Evolutionary conservation across 1,140 invertebrate species (phyloP), one percentile per base, ranked within the genome.

Genomic region (Medauroidea extradentata): DNA sequence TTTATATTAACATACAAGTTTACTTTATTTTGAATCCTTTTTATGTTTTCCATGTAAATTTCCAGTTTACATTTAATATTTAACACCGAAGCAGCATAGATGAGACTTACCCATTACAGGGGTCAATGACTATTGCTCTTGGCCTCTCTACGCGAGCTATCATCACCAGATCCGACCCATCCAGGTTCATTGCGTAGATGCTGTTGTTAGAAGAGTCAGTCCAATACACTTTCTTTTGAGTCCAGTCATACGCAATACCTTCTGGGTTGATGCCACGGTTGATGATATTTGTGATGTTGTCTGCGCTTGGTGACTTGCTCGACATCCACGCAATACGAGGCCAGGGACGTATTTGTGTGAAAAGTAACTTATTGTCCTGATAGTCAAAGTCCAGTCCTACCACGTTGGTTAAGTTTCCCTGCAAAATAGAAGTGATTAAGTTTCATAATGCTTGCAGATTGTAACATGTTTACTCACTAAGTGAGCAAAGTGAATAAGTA

Each of bases 381-480:
- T 91, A 95, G 75, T 99, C 94, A 71, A 98, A 98, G 74, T 99
- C 96, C 23, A 99, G 80, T 0, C 94, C 94, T 2, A 98, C 96
- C 2, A 98, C 94, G 70, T 98, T 98, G 0, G 94, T 96, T 34
- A 99, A 79, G 69, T 97, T 98, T 0, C 84, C 86, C 41, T 80
- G 70, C 19, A 67, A 64, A 41, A 34, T 34, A 34, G 11, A 34
- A n/a, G n/a, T n/a, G n/a, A n/a, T n/a, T n/a, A n/a, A n/a, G n/a
- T n/a, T n/a, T n/a, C n/a, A n/a, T n/a, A n/a, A n/a, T n/a, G n/a
- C n/a, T n/a, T n/a, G n/a, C n/a, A n/a, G n/a, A n/a, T n/a, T n/a
- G n/a, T n/a, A n/a, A n/a, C n/a, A n/a, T n/a, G n/a, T n/a, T n/a
- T n/a, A n/a, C n/a, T n/a, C n/a, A n/a, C n/a, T n/a, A n/a, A n/a